Percentiles rank a stretch among this genome's conserved stretches.
Evolutionary conservation across 2,113 vertebrate species (phyloP).

Genomic region (Marmota flaviventris): DNA sequence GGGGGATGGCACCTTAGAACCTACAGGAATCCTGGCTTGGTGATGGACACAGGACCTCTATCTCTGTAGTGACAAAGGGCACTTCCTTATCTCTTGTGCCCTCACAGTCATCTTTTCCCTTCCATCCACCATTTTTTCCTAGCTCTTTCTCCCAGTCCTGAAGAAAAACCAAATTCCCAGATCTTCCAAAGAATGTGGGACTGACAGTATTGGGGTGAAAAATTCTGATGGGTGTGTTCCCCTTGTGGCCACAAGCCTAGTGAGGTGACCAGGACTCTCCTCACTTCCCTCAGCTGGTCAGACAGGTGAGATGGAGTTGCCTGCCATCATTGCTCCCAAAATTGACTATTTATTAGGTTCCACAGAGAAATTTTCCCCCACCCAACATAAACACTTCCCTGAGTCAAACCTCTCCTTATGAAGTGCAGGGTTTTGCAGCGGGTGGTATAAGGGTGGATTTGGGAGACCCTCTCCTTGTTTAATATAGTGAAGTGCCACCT

Average conservation of each 20-base stretch:
- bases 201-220: neutral
- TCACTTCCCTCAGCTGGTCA: neutral
- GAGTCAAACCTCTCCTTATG: neutral
- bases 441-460: neutral
- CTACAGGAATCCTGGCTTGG: neutral
- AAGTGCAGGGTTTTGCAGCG: neutral
- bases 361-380: neutral
- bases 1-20: neutral
- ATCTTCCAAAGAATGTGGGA: neutral
- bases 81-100: neutral
- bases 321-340: neutral
- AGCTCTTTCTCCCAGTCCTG: neutral
- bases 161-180: neutral
- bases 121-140: neutral
- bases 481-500: constrained; percentile 43
- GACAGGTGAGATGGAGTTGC: accelerated
- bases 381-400: neutral
- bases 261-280: neutral
- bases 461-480: constrained; percentile 1
- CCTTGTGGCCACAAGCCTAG: neutral
- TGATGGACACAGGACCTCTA: neutral
- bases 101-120: neutral
- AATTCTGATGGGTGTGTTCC: neutral
- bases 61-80: neutral
- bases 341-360: neutral